These are phyloP conservation scores for Myiozetetes cayanensis DNA, from an alignment of 2,113 vertebrate species.

Conservation along the genomic window DNA sequence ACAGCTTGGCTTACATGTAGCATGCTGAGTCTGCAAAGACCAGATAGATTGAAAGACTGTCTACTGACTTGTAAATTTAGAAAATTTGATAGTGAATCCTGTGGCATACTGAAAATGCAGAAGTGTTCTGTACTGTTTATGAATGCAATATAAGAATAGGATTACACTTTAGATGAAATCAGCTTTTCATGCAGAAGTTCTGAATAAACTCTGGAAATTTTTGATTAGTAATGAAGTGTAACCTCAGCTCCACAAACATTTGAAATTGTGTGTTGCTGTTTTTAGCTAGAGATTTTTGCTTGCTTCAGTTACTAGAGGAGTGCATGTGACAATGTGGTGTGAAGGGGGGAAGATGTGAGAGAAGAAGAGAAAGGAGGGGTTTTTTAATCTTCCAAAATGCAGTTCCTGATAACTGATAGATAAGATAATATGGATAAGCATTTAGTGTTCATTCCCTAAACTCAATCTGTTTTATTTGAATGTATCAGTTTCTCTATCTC, in stretches of 20 bases:
- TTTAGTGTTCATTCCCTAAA: not conserved
- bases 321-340: not conserved
- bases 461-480: not conserved
- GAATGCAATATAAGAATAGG: not conserved
- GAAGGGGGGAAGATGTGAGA: not conserved
- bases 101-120: not conserved
- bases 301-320: not conserved
- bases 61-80: slow-evolving; percentile 32
- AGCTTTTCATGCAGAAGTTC: not conserved
- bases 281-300: not conserved
- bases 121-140: not conserved
- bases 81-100: not conserved
- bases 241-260: not conserved
- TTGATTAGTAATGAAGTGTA: not conserved
- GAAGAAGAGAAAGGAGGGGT: not conserved
- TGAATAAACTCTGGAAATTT: not conserved
- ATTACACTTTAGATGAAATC: not conserved
- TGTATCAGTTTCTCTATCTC: not conserved
- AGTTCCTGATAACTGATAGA: not conserved
- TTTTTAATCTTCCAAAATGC: not conserved
- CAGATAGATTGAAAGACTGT: slow-evolving; percentile 13
- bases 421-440: not conserved
- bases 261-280: not conserved
- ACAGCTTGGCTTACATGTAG: slow-evolving; percentile 33
- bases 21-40: slow-evolving; percentile 39